Conservation (phyloP, 2,113 vertebrate genomes). For the Chloebia gouldiae region DNA sequence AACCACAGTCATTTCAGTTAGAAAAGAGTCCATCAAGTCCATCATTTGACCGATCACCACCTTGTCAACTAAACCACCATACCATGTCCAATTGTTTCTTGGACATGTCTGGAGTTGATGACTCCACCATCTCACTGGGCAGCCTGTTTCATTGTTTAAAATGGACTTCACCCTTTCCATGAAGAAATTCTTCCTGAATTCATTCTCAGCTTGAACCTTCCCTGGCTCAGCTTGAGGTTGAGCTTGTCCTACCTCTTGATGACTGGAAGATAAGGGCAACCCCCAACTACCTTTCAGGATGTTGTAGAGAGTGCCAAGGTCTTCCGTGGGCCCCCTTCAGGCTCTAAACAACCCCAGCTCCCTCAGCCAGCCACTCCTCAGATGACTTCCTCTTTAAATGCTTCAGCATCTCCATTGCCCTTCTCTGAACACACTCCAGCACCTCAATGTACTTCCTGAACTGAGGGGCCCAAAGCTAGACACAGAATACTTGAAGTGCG, state of each 20-base stretch:
- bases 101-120: rapidly evolving
- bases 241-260: not conserved
- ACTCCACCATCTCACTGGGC: not conserved
- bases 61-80: not conserved
- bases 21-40: not conserved
- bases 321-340: not conserved
- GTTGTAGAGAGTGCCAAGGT: not conserved
- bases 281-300: not conserved
- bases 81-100: not conserved
- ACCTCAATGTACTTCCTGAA: not conserved
- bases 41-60: not conserved
- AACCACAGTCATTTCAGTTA: not conserved
- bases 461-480: not conserved
- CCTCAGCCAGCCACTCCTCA: not conserved
- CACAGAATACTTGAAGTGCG: not conserved
- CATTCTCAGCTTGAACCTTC: not conserved
- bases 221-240: not conserved
- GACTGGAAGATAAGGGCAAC: not conserved
- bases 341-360: not conserved
- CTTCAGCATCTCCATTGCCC: not conserved
- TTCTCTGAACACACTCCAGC: not conserved
- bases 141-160: not conserved
- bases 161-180: not conserved
- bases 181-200: not conserved
- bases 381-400: not conserved